These are phyloP conservation scores for Mylabris sibirica DNA, from an alignment of 2,888 invertebrate species.

Conservation along the genomic window DNA sequence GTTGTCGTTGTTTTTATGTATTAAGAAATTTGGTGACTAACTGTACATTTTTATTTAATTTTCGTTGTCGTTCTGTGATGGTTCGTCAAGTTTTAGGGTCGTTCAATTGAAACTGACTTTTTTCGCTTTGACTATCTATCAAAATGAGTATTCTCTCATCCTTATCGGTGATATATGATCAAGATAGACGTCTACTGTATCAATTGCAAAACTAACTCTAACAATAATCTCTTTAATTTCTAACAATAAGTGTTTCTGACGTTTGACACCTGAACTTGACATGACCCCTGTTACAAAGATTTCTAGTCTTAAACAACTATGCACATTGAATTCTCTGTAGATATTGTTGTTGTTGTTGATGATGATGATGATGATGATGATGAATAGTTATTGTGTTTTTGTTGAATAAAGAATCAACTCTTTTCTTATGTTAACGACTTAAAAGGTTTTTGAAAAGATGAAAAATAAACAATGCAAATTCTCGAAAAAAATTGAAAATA, in stretches of 20 bases:
- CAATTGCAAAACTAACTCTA: not conserved
- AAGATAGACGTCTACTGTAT: not conserved
- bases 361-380: not conserved
- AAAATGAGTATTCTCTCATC: too few relatives aligned
- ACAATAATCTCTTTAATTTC: conserved; percentile 1
- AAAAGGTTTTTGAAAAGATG: not conserved
- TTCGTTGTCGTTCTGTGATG: not conserved
- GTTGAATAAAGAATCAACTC: not conserved
- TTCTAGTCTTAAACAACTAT: not conserved
- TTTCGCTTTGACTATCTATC: not conserved
- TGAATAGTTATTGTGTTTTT: not conserved
- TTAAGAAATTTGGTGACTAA: not conserved
- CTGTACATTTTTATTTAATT: not conserved
- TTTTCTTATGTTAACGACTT: not conserved
- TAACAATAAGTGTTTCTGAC: not conserved
- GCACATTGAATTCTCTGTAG: not conserved
- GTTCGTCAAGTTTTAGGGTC: not conserved
- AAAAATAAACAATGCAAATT: not conserved
- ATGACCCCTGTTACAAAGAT: not conserved
- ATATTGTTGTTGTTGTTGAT: too few relatives aligned
- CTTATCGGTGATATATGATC: too few relatives aligned
- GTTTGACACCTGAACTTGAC: conserved; percentile 5
- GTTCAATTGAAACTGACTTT: not conserved
- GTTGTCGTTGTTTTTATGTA: too few relatives aligned
- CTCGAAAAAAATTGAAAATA: not conserved